phyloP scores from a whole-genome alignment of 2,113 vertebrate genomes.

The Pterophyllum scalare region DNA sequence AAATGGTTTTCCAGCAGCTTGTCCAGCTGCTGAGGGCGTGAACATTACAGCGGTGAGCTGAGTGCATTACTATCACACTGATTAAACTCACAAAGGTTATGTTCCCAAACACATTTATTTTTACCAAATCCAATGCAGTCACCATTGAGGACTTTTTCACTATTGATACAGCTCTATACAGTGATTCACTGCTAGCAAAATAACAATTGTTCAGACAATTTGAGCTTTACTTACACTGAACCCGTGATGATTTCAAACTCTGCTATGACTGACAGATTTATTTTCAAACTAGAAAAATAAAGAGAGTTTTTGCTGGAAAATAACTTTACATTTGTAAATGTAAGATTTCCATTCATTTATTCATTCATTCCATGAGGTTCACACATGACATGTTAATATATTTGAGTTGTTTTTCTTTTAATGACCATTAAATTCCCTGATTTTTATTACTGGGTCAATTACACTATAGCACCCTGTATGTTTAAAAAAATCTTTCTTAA shows the following conservation, averaged over 20 bases:
- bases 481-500: not conserved
- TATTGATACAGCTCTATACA: conserved; percentile 48
- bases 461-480: conserved; percentile 8
- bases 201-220: conserved; percentile 10
- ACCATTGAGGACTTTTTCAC: conserved; percentile 42
- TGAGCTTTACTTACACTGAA: conserved; percentile 27
- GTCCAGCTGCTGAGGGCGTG: conserved; percentile 28
- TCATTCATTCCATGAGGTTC: conserved; percentile 21
- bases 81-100: conserved; percentile 38
- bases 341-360: not conserved
- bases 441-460: conserved; percentile 2
- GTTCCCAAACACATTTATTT: conserved; percentile 61
- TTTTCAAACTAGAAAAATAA: conserved; percentile 33
- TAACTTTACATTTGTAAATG: not conserved
- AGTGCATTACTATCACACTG: conserved; percentile 25
- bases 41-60: conserved; percentile 33
- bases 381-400: not conserved
- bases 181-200: conserved; percentile 40
- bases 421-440: conserved; percentile 38
- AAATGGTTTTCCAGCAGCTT: conserved; percentile 24
- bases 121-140: conserved; percentile 37
- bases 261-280: conserved; percentile 3
- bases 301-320: conserved; percentile 12
- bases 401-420: not conserved
- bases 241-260: not conserved